Conservation (phyloP, 1,140 invertebrate genomes). For the Drosophila malerkotliana region DNA sequence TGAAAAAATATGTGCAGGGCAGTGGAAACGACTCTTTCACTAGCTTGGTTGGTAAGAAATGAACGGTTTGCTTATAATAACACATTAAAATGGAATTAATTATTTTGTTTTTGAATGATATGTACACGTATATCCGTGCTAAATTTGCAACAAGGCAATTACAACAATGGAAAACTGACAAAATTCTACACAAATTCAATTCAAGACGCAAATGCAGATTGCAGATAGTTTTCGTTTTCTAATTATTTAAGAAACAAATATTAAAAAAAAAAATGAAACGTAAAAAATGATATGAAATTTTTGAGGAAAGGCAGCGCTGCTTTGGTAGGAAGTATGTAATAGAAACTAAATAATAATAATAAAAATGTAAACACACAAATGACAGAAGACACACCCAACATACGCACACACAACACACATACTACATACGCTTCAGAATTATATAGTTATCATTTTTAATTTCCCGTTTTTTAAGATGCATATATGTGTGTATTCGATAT, state of each 20-base stretch:
- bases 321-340: conserved; percentile 77
- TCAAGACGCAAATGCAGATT: conserved; percentile 15
- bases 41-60: conserved; percentile 77
- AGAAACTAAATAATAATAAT: conserved; percentile 39
- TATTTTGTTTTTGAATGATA: conserved; percentile 1
- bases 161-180: conserved; percentile 41
- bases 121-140: conserved; percentile 9
- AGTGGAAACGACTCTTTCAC: conserved; percentile 37
- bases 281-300: neutral
- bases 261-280: neutral
- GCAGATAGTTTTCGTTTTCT: conserved; percentile 1
- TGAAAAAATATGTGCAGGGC: neutral
- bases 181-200: conserved; percentile 47
- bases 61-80: conserved; percentile 77
- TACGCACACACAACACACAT: conserved; percentile 12
- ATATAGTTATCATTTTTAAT: conserved; percentile 26
- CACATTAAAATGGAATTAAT: conserved; percentile 25
- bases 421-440: conserved; percentile 17
- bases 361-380: conserved; percentile 4
- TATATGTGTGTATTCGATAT: conserved; percentile 26
- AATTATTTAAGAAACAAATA: neutral
- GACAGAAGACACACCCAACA: conserved; percentile 4
- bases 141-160: conserved; percentile 47
- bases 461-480: conserved; percentile 30
- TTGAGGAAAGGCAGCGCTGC: conserved; percentile 63